Evolutionary conservation across 2,113 vertebrate species (phyloP).

Genomic region (Brienomyrus longianalis): DNA sequence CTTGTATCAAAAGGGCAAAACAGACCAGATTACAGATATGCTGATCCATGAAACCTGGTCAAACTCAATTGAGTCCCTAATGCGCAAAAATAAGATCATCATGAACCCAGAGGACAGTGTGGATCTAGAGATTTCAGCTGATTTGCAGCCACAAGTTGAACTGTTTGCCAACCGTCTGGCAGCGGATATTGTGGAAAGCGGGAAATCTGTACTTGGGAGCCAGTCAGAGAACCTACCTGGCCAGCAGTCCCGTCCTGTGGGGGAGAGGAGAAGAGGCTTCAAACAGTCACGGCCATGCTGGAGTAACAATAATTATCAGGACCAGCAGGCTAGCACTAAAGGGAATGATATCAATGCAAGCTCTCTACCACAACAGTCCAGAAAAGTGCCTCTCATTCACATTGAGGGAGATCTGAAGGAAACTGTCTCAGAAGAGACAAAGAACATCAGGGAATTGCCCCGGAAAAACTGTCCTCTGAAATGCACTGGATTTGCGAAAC

Average conservation of each 20-base stretch:
- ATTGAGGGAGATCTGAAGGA: conserved; percentile 85
- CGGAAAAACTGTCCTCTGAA: conserved; percentile 42
- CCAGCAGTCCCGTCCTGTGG: conserved; percentile 38
- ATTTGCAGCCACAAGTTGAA: conserved; percentile 64
- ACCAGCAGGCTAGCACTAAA: conserved; percentile 36
- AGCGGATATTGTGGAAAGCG: conserved; percentile 68
- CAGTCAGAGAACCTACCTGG: conserved; percentile 57
- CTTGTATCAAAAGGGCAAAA: conserved; percentile 75
- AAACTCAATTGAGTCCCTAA: conserved; percentile 88
- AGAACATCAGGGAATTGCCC: conserved; percentile 42
- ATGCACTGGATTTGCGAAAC: conserved; percentile 30
- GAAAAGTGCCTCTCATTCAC: conserved; percentile 91
- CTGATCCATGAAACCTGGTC: conserved; percentile 92
- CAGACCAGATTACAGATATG: conserved; percentile 86
- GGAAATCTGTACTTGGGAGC: conserved; percentile 59
- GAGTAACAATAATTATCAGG: conserved; percentile 40
- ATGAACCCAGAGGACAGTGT: conserved; percentile 57
- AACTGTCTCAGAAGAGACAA: conserved; percentile 46
- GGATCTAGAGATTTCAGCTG: conserved; percentile 54
- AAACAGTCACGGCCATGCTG: conserved; percentile 46
- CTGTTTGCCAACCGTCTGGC: conserved; percentile 66
- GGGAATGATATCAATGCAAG: conserved; percentile 28
- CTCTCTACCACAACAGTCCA: conserved; percentile 43
- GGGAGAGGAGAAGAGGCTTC: conserved; percentile 53
- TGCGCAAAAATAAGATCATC: conserved; percentile 96